Conservation (phyloP, 2,888 invertebrate species). For the Idaea straminata region DNA sequence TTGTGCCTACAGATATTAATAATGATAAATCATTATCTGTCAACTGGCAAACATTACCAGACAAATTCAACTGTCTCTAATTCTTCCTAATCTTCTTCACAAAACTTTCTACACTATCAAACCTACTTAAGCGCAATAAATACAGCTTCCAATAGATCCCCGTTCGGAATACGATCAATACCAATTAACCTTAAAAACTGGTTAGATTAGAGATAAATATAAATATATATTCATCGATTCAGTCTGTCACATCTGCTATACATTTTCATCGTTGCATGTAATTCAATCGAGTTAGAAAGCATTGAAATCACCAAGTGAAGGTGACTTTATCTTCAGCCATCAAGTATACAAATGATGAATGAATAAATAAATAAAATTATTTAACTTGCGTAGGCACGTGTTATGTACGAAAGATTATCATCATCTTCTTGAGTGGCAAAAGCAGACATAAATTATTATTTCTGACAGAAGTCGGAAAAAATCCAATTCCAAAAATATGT, state of each 20-base stretch:
- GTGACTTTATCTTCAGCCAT: not conserved
- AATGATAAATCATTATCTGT: not conserved
- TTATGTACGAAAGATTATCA: not conserved
- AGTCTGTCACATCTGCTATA: not conserved
- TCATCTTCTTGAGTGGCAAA: no score
- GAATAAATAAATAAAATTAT: constrained; percentile 25
- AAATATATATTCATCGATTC: not conserved
- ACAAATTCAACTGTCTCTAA: not conserved
- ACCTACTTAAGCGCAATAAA: not conserved
- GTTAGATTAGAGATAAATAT: not conserved
- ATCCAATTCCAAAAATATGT: no score
- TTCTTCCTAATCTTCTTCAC: not conserved
- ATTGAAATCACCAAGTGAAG: not conserved
- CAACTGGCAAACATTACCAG: not conserved
- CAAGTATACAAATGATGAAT: constrained; percentile 23
- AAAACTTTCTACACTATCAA: not conserved
- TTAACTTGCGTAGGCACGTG: not conserved
- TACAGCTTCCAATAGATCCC: not conserved
- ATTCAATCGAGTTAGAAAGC: not conserved
- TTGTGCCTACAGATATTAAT: not conserved
- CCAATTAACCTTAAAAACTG: not conserved
- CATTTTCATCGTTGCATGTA: not conserved
- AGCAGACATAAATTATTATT: no score
- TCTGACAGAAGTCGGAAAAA: no score
- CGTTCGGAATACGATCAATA: not conserved